A percentile compares a stretch with the other conserved stretches of the same genome.
Evolutionary conservation across 2,888 invertebrate genomes (phyloP).

Genomic region (Xylophagus ater): DNA sequence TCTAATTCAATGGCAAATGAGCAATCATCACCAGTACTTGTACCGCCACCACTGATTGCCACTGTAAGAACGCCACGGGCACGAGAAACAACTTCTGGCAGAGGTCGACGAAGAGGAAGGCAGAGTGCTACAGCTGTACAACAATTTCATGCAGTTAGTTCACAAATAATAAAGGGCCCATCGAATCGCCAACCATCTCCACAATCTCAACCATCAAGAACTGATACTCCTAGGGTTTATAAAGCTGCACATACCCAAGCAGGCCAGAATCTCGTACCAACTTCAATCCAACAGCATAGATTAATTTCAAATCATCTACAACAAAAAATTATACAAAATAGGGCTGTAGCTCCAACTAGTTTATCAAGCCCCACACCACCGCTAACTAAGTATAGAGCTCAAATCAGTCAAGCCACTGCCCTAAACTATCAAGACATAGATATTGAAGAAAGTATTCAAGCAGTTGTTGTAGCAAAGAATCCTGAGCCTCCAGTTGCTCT

Average conservation of each 20-base stretch:
- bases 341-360: background rate
- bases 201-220: slow-evolving; percentile 14
- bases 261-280: no score
- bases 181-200: slow-evolving; percentile 12
- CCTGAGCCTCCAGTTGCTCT: slow-evolving; percentile 20
- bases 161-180: background rate
- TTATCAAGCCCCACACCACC: background rate
- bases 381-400: no score
- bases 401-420: slow-evolving; percentile 3
- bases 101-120: background rate
- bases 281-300: background rate
- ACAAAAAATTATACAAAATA: background rate
- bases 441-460: slow-evolving; percentile 36
- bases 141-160: background rate
- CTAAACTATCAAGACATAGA: slow-evolving; percentile 24
- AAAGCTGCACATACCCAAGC: background rate
- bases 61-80: background rate
- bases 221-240: background rate
- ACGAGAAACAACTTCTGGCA: slow-evolving; percentile 1
- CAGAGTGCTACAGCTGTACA: background rate
- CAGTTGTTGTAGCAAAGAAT: slow-evolving; percentile 32
- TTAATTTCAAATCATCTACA: background rate
- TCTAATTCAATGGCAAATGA: slow-evolving; percentile 5
- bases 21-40: slow-evolving; percentile 13
- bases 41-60: slow-evolving; percentile 5